These are phyloP conservation scores for Chloroclystis v-ata DNA, from an alignment of 2,888 invertebrate genomes.

Conservation along the genomic window DNA sequence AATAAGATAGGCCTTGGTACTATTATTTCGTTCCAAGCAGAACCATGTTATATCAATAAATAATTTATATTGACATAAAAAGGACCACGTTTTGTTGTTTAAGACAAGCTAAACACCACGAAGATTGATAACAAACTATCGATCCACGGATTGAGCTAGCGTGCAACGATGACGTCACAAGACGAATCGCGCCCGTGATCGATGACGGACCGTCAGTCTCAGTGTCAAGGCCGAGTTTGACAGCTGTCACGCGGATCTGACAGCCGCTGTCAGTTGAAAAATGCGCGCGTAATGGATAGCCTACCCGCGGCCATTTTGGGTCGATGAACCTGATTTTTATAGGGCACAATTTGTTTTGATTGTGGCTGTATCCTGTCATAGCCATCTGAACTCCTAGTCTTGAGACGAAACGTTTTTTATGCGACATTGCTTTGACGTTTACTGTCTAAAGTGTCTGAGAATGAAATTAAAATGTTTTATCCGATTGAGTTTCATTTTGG, in stretches of 20 bases:
- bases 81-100: not conserved
- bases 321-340: conserved; percentile 44
- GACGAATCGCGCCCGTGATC: conserved; percentile 31
- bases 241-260: conserved; percentile 33
- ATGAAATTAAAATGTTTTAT: too few species aligned
- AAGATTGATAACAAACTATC: conserved; percentile 5
- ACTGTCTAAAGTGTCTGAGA: too few species aligned
- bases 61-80: not conserved
- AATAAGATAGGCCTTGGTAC: too few species aligned
- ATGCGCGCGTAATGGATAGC: conserved; percentile 70
- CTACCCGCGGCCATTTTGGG: conserved; percentile 54
- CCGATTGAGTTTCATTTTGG: too few species aligned
- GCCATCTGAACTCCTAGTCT: not conserved
- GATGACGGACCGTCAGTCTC: conserved; percentile 32
- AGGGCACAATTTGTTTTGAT: conserved; percentile 25
- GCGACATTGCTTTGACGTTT: too few species aligned
- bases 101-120: not conserved
- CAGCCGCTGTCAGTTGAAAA: conserved; percentile 49
- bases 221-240: conserved; percentile 37
- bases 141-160: conserved; percentile 25
- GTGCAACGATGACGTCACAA: conserved; percentile 29
- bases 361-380: conserved; percentile 16
- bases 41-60: too few species aligned
- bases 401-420: too few species aligned
- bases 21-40: too few species aligned